These are phyloP conservation scores for Drosophila pegasa DNA, from an alignment of 2,888 invertebrate species.

Conservation along the genomic window DNA sequence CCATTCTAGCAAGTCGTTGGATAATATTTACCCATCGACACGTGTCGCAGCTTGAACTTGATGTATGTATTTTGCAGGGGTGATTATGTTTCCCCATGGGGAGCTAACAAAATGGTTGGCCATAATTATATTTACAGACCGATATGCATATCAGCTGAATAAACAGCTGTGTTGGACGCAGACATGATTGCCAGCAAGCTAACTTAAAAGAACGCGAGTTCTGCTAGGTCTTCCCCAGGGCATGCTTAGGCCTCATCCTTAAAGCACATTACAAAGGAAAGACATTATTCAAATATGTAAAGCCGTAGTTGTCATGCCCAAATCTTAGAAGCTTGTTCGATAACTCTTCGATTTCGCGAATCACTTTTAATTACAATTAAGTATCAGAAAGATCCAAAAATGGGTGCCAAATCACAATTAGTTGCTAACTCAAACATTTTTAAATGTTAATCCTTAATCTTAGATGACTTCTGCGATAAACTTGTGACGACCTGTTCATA, in stretches of 20 bases:
- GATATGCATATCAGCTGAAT: slow-evolving; percentile 24
- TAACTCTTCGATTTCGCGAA: background rate
- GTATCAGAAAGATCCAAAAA: background rate
- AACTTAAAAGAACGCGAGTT: background rate
- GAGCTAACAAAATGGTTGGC: slow-evolving; percentile 5
- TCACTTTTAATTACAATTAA: too few species aligned
- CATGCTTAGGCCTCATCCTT: background rate
- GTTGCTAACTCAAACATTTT: background rate
- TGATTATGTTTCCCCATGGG: slow-evolving; percentile 1
- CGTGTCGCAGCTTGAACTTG: slow-evolving; percentile 43
- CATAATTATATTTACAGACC: slow-evolving; percentile 55
- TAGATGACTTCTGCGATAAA: background rate
- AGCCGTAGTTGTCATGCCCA: too few species aligned
- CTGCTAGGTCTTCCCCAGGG: background rate
- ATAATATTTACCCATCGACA: slow-evolving; percentile 53
- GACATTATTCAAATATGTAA: too few species aligned
- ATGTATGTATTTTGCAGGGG: slow-evolving; percentile 9
- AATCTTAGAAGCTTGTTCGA: too few species aligned
- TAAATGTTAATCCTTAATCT: background rate
- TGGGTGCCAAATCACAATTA: too few species aligned
- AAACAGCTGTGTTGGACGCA: slow-evolving; percentile 39
- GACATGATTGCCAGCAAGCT: background rate
- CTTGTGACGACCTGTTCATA: background rate
- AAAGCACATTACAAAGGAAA: too few species aligned
- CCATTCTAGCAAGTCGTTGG: slow-evolving; percentile 17